Evolutionary conservation across 2,113 vertebrate genomes (phyloP).

Genomic region (Myodes glareolus): DNA sequence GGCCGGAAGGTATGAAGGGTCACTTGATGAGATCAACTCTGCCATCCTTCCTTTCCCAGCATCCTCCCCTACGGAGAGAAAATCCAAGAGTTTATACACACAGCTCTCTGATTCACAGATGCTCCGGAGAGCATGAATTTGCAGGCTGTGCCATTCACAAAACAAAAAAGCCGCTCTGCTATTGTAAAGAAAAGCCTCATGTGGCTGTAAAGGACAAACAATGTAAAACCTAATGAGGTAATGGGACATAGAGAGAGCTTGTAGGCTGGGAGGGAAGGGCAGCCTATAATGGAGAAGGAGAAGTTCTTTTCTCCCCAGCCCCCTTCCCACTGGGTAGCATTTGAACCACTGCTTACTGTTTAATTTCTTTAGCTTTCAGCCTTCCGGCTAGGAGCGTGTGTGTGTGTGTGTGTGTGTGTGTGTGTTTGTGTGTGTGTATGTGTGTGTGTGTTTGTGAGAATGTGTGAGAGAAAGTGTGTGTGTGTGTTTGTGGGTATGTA

Average conservation of each 20-base stretch:
- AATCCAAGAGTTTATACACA: background rate
- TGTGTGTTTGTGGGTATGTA: background rate
- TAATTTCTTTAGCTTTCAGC: background rate
- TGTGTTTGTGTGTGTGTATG: background rate
- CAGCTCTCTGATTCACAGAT: rapidly evolving
- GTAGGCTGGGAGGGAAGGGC: rapidly evolving
- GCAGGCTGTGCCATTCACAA: rapidly evolving
- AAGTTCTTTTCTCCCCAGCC: background rate
- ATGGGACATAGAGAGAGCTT: background rate
- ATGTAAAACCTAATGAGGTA: background rate
- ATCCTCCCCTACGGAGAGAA: too few species aligned
- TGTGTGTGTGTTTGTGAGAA: background rate
- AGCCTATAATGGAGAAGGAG: background rate
- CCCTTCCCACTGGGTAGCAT: background rate
- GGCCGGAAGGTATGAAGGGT: rapidly evolving
- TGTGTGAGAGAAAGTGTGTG: background rate
- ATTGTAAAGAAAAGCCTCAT: background rate
- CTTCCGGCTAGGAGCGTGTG: background rate
- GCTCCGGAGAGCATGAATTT: rapidly evolving
- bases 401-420: background rate
- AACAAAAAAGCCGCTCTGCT: rapidly evolving
- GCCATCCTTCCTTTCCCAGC: background rate
- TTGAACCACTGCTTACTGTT: background rate
- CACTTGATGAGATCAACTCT: rapidly evolving
- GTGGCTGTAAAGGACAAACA: background rate